Evolutionary conservation across 2,888 invertebrate genomes (phyloP).

Genomic region (Synergus laeviventris): DNA sequence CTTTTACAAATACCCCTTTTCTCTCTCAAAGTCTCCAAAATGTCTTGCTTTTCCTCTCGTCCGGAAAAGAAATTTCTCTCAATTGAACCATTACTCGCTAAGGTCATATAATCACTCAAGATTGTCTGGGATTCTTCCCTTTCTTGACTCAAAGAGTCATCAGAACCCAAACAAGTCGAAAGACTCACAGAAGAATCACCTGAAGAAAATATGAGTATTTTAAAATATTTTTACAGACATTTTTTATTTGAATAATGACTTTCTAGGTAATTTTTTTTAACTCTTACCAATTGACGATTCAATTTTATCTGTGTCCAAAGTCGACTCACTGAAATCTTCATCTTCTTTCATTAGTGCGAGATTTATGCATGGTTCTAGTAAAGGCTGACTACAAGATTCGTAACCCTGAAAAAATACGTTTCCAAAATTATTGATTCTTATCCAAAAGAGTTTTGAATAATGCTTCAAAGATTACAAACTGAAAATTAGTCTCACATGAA

Average conservation of each 20-base stretch:
- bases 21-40: not conserved
- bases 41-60: conserved; percentile 7
- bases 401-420: conserved; percentile 63
- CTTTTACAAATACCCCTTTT: conserved; percentile 64
- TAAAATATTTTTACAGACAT: not conserved
- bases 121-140: not conserved
- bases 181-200: conserved; percentile 55
- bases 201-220: conserved; percentile 41
- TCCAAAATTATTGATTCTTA: not conserved
- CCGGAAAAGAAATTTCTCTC: conserved; percentile 50
- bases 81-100: conserved; percentile 41
- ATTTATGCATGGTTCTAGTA: conserved; percentile 71
- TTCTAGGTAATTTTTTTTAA: not conserved
- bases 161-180: conserved; percentile 49
- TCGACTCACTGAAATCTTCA: conserved; percentile 72
- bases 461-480: not conserved
- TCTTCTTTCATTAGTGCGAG: conserved; percentile 79
- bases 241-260: not conserved
- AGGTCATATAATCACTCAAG: conserved; percentile 15
- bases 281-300: conserved; percentile 62
- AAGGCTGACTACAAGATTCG: conserved; percentile 67
- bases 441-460: not conserved
- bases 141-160: conserved; percentile 40
- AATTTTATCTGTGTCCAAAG: conserved; percentile 62
- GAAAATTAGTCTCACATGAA: conserved; percentile 78